Evolutionary conservation across 2,113 vertebrate genomes (phyloP).

Genomic region (Cephalophus harveyi): DNA sequence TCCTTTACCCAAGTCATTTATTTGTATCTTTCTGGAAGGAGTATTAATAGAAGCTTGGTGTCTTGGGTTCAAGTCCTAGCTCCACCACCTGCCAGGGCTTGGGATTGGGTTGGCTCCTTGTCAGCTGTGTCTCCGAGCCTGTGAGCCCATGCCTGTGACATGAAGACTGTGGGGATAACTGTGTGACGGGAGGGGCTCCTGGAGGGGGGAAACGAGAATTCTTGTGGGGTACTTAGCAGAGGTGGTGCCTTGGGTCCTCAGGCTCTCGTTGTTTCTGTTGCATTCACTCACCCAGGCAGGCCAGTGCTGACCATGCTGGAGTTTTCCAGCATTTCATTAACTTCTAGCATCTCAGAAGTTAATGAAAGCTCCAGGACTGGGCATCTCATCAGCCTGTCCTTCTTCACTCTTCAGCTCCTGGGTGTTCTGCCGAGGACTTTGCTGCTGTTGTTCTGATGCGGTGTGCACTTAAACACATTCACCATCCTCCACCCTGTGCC

Average conservation of each 20-base stretch:
- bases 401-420: accelerated
- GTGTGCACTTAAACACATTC: not conserved
- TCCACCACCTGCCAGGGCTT: not conserved
- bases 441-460: not conserved
- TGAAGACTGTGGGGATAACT: accelerated
- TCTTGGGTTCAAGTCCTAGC: not conserved
- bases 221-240: not conserved
- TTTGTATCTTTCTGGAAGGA: not conserved
- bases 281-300: accelerated
- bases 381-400: accelerated
- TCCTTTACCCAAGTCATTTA: not conserved
- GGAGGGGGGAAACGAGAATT: accelerated
- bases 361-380: not conserved
- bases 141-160: not conserved
- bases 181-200: accelerated
- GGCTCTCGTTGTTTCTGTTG: accelerated
- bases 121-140: accelerated
- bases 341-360: accelerated
- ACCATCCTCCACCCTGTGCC: accelerated
- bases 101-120: accelerated
- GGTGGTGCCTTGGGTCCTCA: not conserved
- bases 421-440: accelerated
- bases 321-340: no score
- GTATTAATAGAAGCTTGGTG: not conserved
- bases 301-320: accelerated